Evolutionary conservation across 1,140 invertebrate species (phyloP), one percentile per base, ranked within the genome.

Genomic region (Zophobas morio): DNA sequence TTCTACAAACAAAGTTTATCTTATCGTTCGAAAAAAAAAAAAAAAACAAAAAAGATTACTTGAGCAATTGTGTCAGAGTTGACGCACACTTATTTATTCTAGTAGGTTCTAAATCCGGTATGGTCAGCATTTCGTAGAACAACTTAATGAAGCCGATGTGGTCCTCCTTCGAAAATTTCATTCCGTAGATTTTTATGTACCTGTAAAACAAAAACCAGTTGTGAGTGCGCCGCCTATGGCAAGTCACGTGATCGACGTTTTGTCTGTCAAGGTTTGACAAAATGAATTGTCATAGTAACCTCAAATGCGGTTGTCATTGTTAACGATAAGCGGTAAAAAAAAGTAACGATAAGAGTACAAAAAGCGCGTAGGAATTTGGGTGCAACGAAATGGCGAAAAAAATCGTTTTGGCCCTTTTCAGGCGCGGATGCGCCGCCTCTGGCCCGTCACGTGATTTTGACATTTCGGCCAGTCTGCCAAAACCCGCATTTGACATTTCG

Each of bases 141-240:
- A 98, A 84, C 83, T 96, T 93, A n/a, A 98, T 91, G 33, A 98
- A 90, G n/a, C 89, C 85, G 34, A 98, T 90, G 84, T 99, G 96
- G 86, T 98, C 96, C 82, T 95, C 92, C 87, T 98, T 98, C 1
- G 92, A 92, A 87, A 98, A 97, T 83, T 95, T 95, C 77, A 93
- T 85, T 6, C 95, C 95, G 89, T 96, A 96, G 35, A 96, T 86
- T 81, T 92, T 90, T 39, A 97, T 92, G 83, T 96, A 97, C 82
- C 94, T 94, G 83, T 78, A 90, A 88, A 76, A 79, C 32, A 36
- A 51, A 40, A 56, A 6, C 70, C 8, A 8, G 5, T 42, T 54
- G 37, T 6, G 56, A 73, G 8, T 32, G 1, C 39, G 36, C 37
- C 39, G 37, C 39, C 60, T 32, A 20, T 66, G 60, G 8, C 60